Base-by-base conservation (phyloP, 2,797 vertebrate species). In the Danio tinwini region DNA sequence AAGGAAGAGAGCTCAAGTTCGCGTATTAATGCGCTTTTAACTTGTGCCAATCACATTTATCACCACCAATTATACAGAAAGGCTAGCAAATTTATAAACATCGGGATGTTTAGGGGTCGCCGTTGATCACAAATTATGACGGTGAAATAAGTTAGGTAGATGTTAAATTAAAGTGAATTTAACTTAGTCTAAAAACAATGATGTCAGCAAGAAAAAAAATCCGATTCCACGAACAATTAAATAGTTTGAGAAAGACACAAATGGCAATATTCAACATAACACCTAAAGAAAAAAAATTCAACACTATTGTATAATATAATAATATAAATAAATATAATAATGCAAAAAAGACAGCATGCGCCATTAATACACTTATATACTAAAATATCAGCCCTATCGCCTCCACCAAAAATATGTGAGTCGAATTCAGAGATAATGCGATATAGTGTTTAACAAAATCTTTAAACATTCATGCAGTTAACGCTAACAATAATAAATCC, bases 1-100 rank as follows among this genome's bases (percentile, higher is more conserved):
- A 19, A 80, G 56, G 10, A 78, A 42, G 45, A 78, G 44, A 52
- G 44, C 56, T 29, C 5, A 50, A 37, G 37, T 70, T 19, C 50
- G 4, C 8, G 37, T 40, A 1, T 59, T n/a, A 5, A 37, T 39
- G 21, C 39, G 45, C 49, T 74, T 37, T 3, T 39, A 47, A 67
- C 13, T 14, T 9, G 17, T 67, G 19, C 52, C 13, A 53, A 44
- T 21, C 8, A 53, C 17, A 56, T 13, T 21, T 50, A 29, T 39
- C 16, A 14, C 39, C 21, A 42, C 16, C 17, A 6, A 17, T 14
- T 13, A 29, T 29, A 29, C 29, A 29, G 29, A 29, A 1, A 29
- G n/a, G n/a, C n/a, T 29, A 29, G 29, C 29, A 29, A 29, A 29
- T 29, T 1, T 29, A 1, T 29, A 29, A 29, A 1, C 29, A 29